These are phyloP conservation scores for Thamnophis sirtalis DNA, from an alignment of 2,113 vertebrate species.

Conservation along the genomic window DNA sequence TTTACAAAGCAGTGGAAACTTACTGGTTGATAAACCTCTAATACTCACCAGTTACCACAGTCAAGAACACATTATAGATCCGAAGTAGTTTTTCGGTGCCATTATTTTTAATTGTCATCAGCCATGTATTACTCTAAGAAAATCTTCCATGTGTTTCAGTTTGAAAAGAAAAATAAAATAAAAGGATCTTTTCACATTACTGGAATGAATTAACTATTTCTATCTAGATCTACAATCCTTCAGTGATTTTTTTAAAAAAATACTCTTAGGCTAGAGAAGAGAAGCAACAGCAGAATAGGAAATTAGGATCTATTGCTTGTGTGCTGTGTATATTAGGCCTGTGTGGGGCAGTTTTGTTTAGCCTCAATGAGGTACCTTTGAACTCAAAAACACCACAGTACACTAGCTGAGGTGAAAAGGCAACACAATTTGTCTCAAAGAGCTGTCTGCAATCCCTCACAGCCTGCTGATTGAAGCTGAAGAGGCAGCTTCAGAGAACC, in stretches of 20 bases:
- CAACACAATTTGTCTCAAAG: not conserved
- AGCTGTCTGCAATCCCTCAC: not conserved
- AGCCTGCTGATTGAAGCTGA: not conserved
- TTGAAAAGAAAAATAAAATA: not conserved
- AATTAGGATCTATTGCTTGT: not conserved
- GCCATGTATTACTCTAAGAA: slow-evolving; percentile 6
- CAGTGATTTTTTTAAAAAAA: not conserved
- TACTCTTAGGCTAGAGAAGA: not conserved
- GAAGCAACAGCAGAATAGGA: not conserved
- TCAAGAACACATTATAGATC: not conserved
- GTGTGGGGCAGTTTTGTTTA: not conserved
- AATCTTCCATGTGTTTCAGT: not conserved
- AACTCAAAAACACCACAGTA: not conserved
- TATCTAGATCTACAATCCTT: not conserved
- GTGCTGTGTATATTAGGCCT: not conserved
- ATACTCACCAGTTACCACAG: not conserved
- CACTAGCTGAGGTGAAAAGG: not conserved
- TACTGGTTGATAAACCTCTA: not conserved
- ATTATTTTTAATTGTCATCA: slow-evolving; percentile 21
- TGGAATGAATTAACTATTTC: not conserved
- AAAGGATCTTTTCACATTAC: not conserved
- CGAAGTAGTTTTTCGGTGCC: slow-evolving; percentile 36
- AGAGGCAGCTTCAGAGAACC: not conserved
- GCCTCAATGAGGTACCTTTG: not conserved
- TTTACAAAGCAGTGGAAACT: not conserved